Conservation (phyloP, 2,888 invertebrate genomes). For the Ligdia adustata region DNA sequence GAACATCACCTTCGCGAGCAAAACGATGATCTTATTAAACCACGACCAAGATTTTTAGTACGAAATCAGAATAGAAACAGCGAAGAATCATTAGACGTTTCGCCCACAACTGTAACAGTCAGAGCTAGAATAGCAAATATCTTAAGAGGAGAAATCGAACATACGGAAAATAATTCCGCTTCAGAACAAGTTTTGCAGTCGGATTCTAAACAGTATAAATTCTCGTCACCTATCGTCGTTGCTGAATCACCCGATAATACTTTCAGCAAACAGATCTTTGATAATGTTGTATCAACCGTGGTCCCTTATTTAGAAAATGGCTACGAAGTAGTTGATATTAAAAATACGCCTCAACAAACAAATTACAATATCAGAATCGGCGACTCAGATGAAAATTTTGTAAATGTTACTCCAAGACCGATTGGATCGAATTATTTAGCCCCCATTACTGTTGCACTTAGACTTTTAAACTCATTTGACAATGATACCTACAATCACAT, state of each 20-base stretch:
- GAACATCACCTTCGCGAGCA: conserved; percentile 59
- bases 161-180: conserved; percentile 42
- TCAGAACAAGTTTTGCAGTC: conserved; percentile 47
- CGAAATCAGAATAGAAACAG: conserved; percentile 43
- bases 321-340: conserved; percentile 72
- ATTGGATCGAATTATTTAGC: conserved; percentile 82
- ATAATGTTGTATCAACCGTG: conserved; percentile 74
- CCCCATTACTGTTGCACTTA: conserved; percentile 84
- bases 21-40: conserved; percentile 66
- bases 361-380: conserved; percentile 29
- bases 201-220: conserved; percentile 58
- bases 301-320: conserved; percentile 71
- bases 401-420: conserved; percentile 83
- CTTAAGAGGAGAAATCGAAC: conserved; percentile 52
- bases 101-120: conserved; percentile 59
- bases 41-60: conserved; percentile 48
- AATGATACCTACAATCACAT: conserved; percentile 65
- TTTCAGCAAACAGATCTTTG: conserved; percentile 63
- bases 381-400: conserved; percentile 42
- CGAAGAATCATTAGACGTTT: conserved; percentile 41
- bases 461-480: conserved; percentile 67
- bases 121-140: conserved; percentile 67
- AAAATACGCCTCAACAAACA: conserved; percentile 52
- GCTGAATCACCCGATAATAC: conserved; percentile 56
- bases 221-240: conserved; percentile 78